Base-by-base conservation (phyloP, 2,797 vertebrate genomes). In the Danio kyathit region DNA sequence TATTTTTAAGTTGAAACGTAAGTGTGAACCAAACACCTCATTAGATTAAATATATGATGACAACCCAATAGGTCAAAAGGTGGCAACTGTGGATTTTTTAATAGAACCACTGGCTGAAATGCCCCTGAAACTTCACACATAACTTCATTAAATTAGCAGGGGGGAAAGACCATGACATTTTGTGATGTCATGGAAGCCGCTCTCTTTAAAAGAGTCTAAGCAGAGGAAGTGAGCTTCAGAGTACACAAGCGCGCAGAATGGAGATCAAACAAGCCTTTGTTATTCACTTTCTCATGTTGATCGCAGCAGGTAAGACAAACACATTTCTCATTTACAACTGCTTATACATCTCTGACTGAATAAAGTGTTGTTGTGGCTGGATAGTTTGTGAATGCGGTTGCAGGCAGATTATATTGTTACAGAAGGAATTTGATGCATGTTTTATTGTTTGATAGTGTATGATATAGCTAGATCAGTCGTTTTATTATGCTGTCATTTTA, bases 101-200 rank as follows among this genome's bases (percentile, higher is more conserved):
- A 56, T 44, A 82, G 81, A 82, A 86, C 6, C 0, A 7, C 64
- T 63, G 66, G 8, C 44, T 65, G 77, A 90, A 66, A 86, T 79
- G 81, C 46, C 54, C 73, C 85, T 51, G 43, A 86, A 87, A 74
- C n/a, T 71, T 76, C 63, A 80, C 59, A 84, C 43, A 84, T 52
- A 29, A 29, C 3, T 29, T 29, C 3, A 29, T 29, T 29, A 66
- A 40, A 74, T 21, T 67, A 7, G 72, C 3, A 17, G n/a, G 64
- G 74, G 61, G 93, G 90, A 94, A 93, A 92, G 85, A 88, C 92
- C 93, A 84, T 66, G 63, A 75, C 80, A 79, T 29, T 16, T 64
- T 59, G 40, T 94, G 93, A 94, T 89, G 92, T 95, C 92, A 94
- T 2, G 92, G 93, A 92, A 92, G 90, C 85, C 80, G 82, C 86